Conservation (phyloP, 2,888 invertebrate species). For the Drosophila nr. medialis region DNA sequence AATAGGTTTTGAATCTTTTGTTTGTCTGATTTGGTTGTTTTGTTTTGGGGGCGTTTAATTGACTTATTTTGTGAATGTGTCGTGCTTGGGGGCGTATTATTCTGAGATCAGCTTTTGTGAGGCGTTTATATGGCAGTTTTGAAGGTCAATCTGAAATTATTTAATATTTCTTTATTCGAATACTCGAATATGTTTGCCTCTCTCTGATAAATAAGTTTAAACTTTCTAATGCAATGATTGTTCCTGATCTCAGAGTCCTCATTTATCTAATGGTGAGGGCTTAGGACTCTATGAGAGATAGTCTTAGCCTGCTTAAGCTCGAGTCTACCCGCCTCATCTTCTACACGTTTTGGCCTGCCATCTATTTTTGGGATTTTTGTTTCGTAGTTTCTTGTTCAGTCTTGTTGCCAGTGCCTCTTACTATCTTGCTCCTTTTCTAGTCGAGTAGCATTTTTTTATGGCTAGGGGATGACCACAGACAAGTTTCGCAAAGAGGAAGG, state of each 20-base stretch:
- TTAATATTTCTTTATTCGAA: not conserved
- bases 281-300: not conserved
- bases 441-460: not conserved
- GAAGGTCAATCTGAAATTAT: not conserved
- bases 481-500: not conserved
- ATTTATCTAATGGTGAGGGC: too few relatives aligned
- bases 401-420: not conserved
- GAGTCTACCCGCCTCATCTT: too few relatives aligned
- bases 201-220: not conserved
- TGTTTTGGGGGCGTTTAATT: slow-evolving; percentile 46
- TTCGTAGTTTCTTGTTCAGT: not conserved
- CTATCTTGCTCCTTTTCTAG: not conserved
- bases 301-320: not conserved
- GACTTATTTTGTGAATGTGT: not conserved
- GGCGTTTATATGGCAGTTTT: not conserved
- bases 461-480: not conserved
- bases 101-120: slow-evolving; percentile 12
- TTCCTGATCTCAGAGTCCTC: not conserved
- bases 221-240: not conserved
- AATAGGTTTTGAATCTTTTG: slow-evolving; percentile 56
- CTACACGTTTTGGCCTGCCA: too few relatives aligned
- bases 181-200: not conserved
- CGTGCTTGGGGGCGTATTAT: slow-evolving; percentile 20
- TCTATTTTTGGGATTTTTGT: not conserved
- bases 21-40: slow-evolving; percentile 32